Percentiles rank a stretch among this genome's conserved stretches.
These are phyloP conservation scores for Neopipo cinnamomea DNA, from an alignment of 2,113 vertebrate species.

Conservation along the genomic window DNA sequence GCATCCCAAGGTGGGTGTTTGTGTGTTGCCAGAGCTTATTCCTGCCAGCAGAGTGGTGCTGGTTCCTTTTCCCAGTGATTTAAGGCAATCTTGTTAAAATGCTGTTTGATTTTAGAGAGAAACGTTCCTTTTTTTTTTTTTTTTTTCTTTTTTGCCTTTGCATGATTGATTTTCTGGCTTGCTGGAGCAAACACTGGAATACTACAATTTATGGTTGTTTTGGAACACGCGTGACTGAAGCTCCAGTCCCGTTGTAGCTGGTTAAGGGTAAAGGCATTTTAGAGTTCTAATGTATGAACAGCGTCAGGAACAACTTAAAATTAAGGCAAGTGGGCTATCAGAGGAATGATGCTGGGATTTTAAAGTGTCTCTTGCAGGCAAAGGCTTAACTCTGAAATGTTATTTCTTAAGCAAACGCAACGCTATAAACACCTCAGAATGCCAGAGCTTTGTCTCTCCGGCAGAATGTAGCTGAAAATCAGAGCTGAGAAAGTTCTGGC, in stretches of 20 bases:
- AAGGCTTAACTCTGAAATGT: background rate
- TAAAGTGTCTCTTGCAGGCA: background rate
- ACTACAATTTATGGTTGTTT: background rate
- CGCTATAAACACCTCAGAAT: background rate
- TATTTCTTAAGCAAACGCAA: background rate
- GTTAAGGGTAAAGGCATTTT: background rate
- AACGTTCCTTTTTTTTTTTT: background rate
- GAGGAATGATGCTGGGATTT: background rate
- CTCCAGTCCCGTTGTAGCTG: background rate
- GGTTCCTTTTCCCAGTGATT: background rate
- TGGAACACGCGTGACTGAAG: background rate
- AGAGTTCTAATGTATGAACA: background rate
- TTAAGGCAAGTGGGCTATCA: background rate
- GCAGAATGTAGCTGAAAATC: background rate
- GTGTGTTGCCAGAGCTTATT: background rate
- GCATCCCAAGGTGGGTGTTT: constrained; percentile 77
- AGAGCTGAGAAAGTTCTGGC: background rate
- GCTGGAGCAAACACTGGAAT: background rate
- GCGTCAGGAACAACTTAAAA: background rate
- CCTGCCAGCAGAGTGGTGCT: background rate
- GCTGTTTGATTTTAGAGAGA: background rate
- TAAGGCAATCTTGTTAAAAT: background rate
- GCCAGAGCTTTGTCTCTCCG: background rate
- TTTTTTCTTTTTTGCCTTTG: background rate
- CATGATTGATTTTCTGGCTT: background rate